phyloP scores from a whole-genome alignment of 2,888 invertebrate genomes.

The Meliscaeva auricollis region DNA sequence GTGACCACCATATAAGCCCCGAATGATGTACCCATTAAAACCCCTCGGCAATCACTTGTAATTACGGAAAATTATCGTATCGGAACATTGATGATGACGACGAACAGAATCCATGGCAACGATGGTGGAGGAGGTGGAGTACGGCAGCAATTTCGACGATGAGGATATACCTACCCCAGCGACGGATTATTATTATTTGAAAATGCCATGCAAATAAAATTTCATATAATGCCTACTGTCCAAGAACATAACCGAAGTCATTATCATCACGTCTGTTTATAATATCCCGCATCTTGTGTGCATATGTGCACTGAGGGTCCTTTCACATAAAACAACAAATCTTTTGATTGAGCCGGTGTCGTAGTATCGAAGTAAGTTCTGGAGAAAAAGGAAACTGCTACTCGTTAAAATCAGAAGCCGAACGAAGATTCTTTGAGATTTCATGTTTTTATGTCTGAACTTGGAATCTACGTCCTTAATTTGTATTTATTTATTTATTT shows the following conservation, averaged over 20 bases:
- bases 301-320: conserved; percentile 61
- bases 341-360: conserved; percentile 15
- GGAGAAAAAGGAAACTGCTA: neutral
- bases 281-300: conserved; percentile 56
- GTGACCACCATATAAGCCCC: conserved; percentile 72
- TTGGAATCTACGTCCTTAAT: neutral
- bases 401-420: conserved; percentile 1
- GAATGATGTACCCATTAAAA: conserved; percentile 70
- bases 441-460: neutral
- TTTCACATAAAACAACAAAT: conserved; percentile 27
- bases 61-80: conserved; percentile 75
- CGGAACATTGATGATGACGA: conserved; percentile 73
- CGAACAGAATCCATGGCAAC: conserved; percentile 20
- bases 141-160: neutral
- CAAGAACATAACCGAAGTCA: conserved; percentile 64
- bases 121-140: neutral
- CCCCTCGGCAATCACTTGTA: conserved; percentile 74
- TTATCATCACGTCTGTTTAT: conserved; percentile 66
- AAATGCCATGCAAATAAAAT: conserved; percentile 69
- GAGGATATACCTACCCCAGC: conserved; percentile 24
- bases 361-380: neutral
- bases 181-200: conserved; percentile 57
- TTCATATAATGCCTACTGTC: conserved; percentile 54
- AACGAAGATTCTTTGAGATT: neutral
- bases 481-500: no score